phyloP scores from a whole-genome alignment of 53 echinoderm and acorn worm species.

The Patiria pectinifera region DNA sequence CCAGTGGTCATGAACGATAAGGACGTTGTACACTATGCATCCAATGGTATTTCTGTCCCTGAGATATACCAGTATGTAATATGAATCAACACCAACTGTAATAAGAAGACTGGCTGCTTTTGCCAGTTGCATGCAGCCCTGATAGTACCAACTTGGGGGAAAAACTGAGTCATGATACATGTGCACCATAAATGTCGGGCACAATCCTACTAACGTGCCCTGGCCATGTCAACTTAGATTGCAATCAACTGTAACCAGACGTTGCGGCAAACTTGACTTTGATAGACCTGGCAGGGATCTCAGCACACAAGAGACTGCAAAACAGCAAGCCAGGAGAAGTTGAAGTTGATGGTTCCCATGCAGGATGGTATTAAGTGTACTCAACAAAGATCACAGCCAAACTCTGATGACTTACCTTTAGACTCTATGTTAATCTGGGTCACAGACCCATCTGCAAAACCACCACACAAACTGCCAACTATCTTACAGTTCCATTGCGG shows the following conservation, averaged over 20 bases:
- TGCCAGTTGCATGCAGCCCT: not conserved
- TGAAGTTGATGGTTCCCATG: not conserved
- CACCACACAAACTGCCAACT: not conserved
- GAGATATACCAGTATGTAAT: too few relatives aligned
- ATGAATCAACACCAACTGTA: too few relatives aligned
- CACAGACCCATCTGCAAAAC: not conserved
- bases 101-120: not conserved
- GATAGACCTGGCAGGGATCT: not conserved
- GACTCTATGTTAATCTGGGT: not conserved
- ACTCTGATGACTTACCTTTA: not conserved
- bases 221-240: not conserved
- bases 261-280: not conserved
- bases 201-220: not conserved
- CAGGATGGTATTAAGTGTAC: not conserved
- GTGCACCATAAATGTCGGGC: not conserved
- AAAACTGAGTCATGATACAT: not conserved
- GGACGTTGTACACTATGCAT: too few relatives aligned
- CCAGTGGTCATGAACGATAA: too few relatives aligned
- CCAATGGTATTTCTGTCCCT: too few relatives aligned
- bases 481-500: not conserved
- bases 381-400: not conserved
- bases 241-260: not conserved
- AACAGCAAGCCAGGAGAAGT: not conserved
- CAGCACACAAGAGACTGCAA: not conserved
- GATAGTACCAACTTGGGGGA: not conserved